Conservation (phyloP, 2,888 invertebrate genomes). For the Mesopsocus fuscifrons region DNA sequence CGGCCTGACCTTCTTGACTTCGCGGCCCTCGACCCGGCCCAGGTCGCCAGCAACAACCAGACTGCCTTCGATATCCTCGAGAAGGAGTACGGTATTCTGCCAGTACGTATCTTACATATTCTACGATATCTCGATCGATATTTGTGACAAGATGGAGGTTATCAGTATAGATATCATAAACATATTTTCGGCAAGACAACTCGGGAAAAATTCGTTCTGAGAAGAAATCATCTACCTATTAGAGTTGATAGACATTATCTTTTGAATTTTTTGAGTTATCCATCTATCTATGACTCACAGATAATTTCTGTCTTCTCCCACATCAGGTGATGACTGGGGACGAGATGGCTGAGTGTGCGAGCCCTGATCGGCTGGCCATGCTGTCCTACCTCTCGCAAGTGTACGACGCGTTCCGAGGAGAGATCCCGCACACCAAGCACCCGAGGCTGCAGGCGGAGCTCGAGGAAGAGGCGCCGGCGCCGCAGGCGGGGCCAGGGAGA, state of each 20-base stretch:
- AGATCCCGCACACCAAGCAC: slow-evolving; percentile 67
- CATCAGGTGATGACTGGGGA: slow-evolving; percentile 45
- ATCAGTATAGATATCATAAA: too few species aligned
- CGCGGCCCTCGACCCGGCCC: slow-evolving; percentile 39
- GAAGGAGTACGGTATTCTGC: slow-evolving; percentile 53
- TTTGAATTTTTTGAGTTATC: too few species aligned
- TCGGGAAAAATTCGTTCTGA: too few species aligned
- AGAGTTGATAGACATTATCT: neutral
- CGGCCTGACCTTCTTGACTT: slow-evolving; percentile 77
- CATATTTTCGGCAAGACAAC: too few species aligned
- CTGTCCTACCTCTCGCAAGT: slow-evolving; percentile 74
- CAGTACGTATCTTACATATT: slow-evolving; percentile 24
- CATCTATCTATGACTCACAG: too few species aligned
- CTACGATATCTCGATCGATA: neutral
- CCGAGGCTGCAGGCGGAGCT: slow-evolving; percentile 34
- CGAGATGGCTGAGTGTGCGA: slow-evolving; percentile 50
- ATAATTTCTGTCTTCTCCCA: too few species aligned
- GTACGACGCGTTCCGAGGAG: slow-evolving; percentile 78
- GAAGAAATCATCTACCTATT: too few species aligned
- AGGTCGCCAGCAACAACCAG: slow-evolving; percentile 50
- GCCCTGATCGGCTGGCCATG: slow-evolving; percentile 52
- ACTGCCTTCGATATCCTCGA: slow-evolving; percentile 73
- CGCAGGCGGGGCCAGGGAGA: neutral
- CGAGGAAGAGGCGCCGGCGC: neutral
- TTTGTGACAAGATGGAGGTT: too few species aligned